A percentile compares a stretch with the other conserved stretches of the same genome.
phyloP scores from a whole-genome alignment of 2,113 vertebrate species.

The Phalacrocorax aristotelis region DNA sequence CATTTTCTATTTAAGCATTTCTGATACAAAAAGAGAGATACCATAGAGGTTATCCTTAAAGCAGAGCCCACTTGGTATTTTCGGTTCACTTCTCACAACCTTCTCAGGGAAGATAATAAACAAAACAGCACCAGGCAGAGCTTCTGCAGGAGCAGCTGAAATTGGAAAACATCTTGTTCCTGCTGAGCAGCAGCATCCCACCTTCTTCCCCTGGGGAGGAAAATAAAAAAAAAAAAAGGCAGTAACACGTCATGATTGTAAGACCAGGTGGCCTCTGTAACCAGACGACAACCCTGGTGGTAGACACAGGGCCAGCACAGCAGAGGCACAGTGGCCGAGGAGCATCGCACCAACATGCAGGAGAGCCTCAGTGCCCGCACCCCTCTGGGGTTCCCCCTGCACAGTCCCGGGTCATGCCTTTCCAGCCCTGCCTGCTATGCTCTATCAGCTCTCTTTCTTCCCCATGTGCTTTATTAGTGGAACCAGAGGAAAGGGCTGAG shows the following conservation, averaged over 20 bases:
- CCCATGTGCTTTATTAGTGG: background rate
- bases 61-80: background rate
- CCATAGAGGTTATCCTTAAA: background rate
- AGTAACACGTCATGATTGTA: background rate
- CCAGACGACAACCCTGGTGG: background rate
- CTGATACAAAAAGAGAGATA: background rate
- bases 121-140: background rate
- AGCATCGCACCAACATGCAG: background rate
- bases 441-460: background rate
- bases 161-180: background rate
- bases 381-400: background rate
- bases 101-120: background rate
- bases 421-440: background rate
- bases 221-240: background rate
- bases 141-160: background rate
- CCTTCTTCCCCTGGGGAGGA: background rate
- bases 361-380: background rate
- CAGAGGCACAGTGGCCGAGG: accelerated
- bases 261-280: background rate
- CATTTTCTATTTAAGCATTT: background rate
- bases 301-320: background rate
- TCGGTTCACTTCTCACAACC: background rate
- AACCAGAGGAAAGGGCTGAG: background rate
- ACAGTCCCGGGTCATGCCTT: background rate
- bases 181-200: background rate